phyloP scores from a whole-genome alignment of 2,113 vertebrate species.

The Gopherus flavomarginatus region DNA sequence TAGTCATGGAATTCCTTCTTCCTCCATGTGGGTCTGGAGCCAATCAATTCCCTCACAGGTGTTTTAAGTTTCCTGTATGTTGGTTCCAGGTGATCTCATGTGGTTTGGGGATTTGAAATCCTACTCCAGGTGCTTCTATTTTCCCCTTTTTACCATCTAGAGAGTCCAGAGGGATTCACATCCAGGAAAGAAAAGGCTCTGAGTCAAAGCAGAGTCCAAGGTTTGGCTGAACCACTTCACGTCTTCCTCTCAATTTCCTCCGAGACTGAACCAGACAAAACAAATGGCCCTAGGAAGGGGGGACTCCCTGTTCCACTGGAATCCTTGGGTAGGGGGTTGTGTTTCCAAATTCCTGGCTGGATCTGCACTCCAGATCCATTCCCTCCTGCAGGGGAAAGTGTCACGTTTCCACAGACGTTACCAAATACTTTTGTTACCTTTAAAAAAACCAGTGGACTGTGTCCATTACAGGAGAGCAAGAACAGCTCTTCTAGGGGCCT shows the following conservation, averaged over 20 bases:
- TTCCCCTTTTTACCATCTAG: not conserved
- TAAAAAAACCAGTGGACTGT: accelerated
- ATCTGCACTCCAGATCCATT: not conserved
- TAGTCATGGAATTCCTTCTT: not conserved
- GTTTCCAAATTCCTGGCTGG: not conserved
- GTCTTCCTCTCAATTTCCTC: constrained; percentile 7
- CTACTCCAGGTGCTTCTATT: not conserved
- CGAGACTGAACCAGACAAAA: constrained; percentile 10
- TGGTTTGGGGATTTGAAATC: not conserved
- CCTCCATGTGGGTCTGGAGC: not conserved
- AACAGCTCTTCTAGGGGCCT: accelerated
- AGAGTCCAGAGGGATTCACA: not conserved
- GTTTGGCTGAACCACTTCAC: not conserved
- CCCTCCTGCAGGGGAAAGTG: not conserved
- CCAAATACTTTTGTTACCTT: not conserved
- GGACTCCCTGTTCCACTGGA: not conserved
- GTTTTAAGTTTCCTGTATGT: not conserved
- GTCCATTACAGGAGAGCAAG: accelerated
- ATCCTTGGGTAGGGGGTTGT: not conserved
- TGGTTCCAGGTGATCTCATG: not conserved
- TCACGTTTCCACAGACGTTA: not conserved
- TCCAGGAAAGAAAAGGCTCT: not conserved
- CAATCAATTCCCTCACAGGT: not conserved
- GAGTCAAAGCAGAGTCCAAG: not conserved
- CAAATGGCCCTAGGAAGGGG: not conserved